phyloP scores from a whole-genome alignment of 2,113 vertebrate species.

The Cairina moschata region DNA sequence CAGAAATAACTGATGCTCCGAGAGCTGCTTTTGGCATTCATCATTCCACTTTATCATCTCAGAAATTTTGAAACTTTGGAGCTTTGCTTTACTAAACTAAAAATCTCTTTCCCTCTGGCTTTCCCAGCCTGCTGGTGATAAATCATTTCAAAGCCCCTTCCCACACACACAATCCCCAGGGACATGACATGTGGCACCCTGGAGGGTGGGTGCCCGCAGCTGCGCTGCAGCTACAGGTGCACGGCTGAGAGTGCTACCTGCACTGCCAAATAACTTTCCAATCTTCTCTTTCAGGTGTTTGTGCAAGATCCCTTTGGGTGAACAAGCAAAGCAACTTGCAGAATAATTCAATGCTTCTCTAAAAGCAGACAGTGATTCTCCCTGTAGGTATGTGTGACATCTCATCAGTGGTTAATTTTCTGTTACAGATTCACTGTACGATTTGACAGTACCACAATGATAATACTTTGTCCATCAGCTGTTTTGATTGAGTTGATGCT shows the following conservation, averaged over 20 bases:
- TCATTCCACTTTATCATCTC: background rate
- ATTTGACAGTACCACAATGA: background rate
- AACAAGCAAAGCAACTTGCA: background rate
- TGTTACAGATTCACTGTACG: background rate
- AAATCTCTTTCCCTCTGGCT: background rate
- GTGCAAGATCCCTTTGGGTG: background rate
- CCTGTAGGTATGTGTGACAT: background rate
- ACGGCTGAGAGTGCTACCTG: background rate
- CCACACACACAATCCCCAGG: rapidly evolving
- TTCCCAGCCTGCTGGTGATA: background rate
- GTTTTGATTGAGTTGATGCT: background rate
- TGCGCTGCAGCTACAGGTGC: background rate
- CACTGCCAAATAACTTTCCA: rapidly evolving
- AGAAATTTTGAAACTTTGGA: background rate
- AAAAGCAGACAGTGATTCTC: background rate
- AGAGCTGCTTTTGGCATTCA: background rate
- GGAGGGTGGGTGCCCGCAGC: background rate
- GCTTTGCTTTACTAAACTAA: background rate
- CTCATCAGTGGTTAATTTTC: background rate
- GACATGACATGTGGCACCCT: rapidly evolving
- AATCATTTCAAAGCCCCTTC: background rate
- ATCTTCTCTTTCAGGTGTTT: background rate
- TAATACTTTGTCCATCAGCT: background rate
- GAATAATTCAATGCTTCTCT: background rate
- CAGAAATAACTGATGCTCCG: background rate